A percentile compares a stretch with the other conserved stretches of the same genome.
phyloP scores from a whole-genome alignment of 2,113 vertebrate species.

The Symphodus melops region DNA sequence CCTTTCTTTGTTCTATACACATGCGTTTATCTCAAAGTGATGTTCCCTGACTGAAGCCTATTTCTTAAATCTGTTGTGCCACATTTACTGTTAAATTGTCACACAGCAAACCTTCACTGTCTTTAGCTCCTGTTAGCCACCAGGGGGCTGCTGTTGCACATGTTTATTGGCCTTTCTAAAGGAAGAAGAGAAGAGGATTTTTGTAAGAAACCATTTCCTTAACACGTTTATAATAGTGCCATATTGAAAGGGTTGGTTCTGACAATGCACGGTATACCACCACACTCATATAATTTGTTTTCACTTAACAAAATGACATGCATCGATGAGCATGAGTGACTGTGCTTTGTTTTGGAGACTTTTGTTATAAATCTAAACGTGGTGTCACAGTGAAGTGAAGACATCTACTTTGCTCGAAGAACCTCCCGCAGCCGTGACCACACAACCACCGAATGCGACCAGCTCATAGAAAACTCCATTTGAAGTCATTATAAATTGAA shows the following conservation, averaged over 20 bases:
- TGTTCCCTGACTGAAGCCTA: constrained; percentile 20
- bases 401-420: constrained; percentile 42
- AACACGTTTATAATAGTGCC: constrained; percentile 9
- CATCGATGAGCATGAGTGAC: constrained; percentile 26
- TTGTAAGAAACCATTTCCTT: constrained; percentile 18
- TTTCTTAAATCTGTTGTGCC: constrained; percentile 32
- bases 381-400: constrained; percentile 46
- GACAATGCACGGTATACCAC: constrained; percentile 13
- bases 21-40: constrained; percentile 31
- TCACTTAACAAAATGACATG: constrained; percentile 7
- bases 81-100: constrained; percentile 5
- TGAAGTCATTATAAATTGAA: constrained; percentile 55
- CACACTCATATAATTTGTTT: background rate
- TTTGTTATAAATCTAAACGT: background rate
- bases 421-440: constrained; percentile 39
- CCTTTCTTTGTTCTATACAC: background rate
- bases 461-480: constrained; percentile 53
- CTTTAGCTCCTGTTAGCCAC: background rate
- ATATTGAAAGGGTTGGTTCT: constrained; percentile 6
- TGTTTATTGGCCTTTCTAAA: constrained; percentile 11
- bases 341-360: constrained; percentile 18
- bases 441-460: constrained; percentile 40
- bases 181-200: constrained; percentile 12
- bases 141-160: constrained; percentile 34
- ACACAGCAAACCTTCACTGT: background rate